Evolutionary conservation across 2,888 invertebrate species (phyloP).

Genomic region (Latrodectus hesperus): DNA sequence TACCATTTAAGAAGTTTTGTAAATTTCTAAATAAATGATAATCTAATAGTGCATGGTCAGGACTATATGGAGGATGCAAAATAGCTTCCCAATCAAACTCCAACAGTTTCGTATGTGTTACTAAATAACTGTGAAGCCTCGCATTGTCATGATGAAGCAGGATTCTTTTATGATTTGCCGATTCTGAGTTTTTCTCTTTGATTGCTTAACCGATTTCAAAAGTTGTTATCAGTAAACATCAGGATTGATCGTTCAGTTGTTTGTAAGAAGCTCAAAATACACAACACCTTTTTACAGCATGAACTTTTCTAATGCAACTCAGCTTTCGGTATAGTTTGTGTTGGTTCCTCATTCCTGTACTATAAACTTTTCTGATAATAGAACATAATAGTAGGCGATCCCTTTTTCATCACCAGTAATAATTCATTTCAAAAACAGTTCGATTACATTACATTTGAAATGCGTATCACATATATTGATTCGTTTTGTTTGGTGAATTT

Average conservation of each 20-base stretch:
- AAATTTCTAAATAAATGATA: not conserved
- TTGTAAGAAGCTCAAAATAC: too few relatives aligned
- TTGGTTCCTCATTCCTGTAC: not conserved
- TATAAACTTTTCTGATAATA: too few relatives aligned
- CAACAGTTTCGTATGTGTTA: conserved; percentile 11
- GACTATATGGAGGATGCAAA: not conserved
- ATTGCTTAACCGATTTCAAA: not conserved
- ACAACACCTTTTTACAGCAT: not conserved
- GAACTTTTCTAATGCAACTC: not conserved
- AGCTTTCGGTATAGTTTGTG: not conserved
- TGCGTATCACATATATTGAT: too few relatives aligned
- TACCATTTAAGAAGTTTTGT: not conserved
- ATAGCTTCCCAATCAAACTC: not conserved
- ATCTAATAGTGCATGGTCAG: not conserved
- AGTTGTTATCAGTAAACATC: conserved; percentile 1
- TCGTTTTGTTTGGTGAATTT: too few relatives aligned
- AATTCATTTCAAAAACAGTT: not conserved
- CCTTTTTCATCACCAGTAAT: conserved; percentile 7
- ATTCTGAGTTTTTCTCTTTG: too few relatives aligned
- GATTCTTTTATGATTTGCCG: not conserved
- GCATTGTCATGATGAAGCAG: not conserved
- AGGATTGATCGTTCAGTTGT: not conserved
- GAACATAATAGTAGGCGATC: not conserved
- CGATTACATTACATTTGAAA: not conserved
- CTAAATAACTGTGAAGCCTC: conserved; percentile 1